Percentiles rank a stretch among this genome's conserved stretches.
Evolutionary conservation across 1,140 invertebrate species (phyloP).

Genomic region (Heliothis subflexa): DNA sequence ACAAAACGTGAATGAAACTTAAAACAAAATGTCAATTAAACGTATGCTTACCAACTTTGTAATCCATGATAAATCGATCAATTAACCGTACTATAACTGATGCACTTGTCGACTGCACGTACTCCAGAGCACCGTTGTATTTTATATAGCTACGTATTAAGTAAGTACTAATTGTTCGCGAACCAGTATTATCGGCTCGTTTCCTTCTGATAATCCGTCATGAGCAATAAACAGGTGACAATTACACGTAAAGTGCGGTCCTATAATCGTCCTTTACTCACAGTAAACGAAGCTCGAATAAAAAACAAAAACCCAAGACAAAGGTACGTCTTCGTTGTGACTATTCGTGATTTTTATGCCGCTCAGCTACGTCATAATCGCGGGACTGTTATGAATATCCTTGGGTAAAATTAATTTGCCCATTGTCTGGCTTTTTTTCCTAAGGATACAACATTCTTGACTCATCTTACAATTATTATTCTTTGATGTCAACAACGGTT

Average conservation of each 20-base stretch:
- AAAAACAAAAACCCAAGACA: not conserved
- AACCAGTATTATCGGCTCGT: slow-evolving; percentile 43
- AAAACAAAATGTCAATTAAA: slow-evolving; percentile 7
- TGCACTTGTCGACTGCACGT: slow-evolving; percentile 23
- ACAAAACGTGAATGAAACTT: not conserved
- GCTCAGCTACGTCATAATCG: slow-evolving; percentile 31
- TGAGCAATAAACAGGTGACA: slow-evolving; percentile 48
- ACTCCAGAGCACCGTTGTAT: slow-evolving; percentile 35
- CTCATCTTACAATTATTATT: not conserved
- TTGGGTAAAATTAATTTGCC: slow-evolving; percentile 18
- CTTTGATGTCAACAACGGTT: no score
- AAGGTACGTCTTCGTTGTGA: not conserved
- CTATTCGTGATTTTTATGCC: slow-evolving; percentile 33
- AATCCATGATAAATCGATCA: slow-evolving; percentile 57
- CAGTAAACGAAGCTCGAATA: not conserved
- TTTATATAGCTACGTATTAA: slow-evolving; percentile 46
- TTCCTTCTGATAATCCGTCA: slow-evolving; percentile 52
- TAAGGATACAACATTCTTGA: not conserved
- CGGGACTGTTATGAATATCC: slow-evolving; percentile 24
- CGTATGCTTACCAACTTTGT: slow-evolving; percentile 59
- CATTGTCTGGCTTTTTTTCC: slow-evolving; percentile 9
- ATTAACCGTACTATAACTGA: slow-evolving; percentile 3
- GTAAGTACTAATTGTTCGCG: slow-evolving; percentile 43
- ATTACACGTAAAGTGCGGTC: slow-evolving; percentile 21
- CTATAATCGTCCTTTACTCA: not conserved